Percentiles rank a stretch among this genome's conserved stretches.
Conservation (phyloP, 2,113 vertebrate genomes). For the Lophius piscatorius region DNA sequence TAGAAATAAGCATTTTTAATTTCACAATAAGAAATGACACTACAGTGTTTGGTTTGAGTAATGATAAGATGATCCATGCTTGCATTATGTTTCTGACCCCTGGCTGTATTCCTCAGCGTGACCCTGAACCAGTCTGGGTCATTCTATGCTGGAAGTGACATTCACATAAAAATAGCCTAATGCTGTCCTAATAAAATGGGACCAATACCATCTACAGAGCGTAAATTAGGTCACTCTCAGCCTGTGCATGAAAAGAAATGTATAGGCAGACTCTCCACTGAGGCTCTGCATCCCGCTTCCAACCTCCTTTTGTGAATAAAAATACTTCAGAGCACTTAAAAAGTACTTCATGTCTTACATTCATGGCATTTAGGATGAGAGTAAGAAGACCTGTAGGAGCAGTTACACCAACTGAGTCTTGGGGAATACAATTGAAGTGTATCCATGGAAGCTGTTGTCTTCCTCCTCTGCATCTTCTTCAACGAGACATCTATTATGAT, state of each 20-base stretch:
- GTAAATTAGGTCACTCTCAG: slow-evolving; percentile 47
- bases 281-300: background rate
- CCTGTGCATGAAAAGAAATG: background rate
- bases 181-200: slow-evolving; percentile 34
- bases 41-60: too few relatives aligned
- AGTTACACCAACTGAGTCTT: slow-evolving; percentile 13
- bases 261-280: background rate
- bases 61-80: background rate
- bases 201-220: slow-evolving; percentile 8
- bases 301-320: background rate
- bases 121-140: slow-evolving; percentile 59
- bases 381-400: slow-evolving; percentile 10
- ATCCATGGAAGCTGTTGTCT: too few relatives aligned
- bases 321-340: background rate
- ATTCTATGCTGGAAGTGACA: slow-evolving; percentile 42
- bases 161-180: slow-evolving; percentile 45
- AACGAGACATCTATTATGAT: too few relatives aligned
- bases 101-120: slow-evolving; percentile 23
- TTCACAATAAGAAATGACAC: too few relatives aligned
- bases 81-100: background rate
- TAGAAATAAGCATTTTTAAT: too few relatives aligned
- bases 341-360: background rate
- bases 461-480: too few relatives aligned
- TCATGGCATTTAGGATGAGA: slow-evolving; percentile 36
- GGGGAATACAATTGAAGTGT: too few relatives aligned